Evolutionary conservation across 2,888 invertebrate species (phyloP).

Genomic region (Linnaemya vulpina): DNA sequence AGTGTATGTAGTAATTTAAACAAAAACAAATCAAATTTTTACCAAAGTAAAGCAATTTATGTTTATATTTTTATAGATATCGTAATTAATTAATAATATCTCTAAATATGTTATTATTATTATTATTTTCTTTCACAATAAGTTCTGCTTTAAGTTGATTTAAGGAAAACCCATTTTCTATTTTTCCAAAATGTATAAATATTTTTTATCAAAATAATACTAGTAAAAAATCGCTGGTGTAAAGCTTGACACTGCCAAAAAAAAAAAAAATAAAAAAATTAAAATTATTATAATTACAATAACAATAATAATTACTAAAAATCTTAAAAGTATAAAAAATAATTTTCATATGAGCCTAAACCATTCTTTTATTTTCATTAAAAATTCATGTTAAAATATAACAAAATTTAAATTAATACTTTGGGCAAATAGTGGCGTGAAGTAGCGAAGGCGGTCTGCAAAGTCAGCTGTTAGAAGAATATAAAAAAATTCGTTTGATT

Average conservation of each 20-base stretch:
- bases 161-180: slow-evolving; percentile 17
- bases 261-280: no score
- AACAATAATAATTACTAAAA: slow-evolving; percentile 57
- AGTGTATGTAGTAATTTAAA: slow-evolving; percentile 53
- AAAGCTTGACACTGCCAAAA: slow-evolving; percentile 68
- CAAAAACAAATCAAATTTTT: slow-evolving; percentile 75
- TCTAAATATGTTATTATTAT: slow-evolving; percentile 43
- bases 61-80: slow-evolving; percentile 58
- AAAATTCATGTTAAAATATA: not conserved
- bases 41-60: slow-evolving; percentile 79
- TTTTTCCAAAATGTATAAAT: slow-evolving; percentile 45
- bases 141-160: slow-evolving; percentile 42
- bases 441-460: not conserved
- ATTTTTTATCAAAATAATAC: slow-evolving; percentile 50
- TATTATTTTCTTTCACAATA: slow-evolving; percentile 27
- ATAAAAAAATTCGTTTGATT: no score
- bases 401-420: not conserved
- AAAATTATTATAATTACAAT: no score
- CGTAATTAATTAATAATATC: slow-evolving; percentile 47
- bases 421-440: not conserved
- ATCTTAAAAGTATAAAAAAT: slow-evolving; percentile 45
- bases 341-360: not conserved
- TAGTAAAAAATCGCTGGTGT: slow-evolving; percentile 58
- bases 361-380: not conserved
- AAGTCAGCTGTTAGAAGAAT: not conserved